phyloP scores from a whole-genome alignment of 2,888 invertebrate species.

The Endomychus coccineus region DNA sequence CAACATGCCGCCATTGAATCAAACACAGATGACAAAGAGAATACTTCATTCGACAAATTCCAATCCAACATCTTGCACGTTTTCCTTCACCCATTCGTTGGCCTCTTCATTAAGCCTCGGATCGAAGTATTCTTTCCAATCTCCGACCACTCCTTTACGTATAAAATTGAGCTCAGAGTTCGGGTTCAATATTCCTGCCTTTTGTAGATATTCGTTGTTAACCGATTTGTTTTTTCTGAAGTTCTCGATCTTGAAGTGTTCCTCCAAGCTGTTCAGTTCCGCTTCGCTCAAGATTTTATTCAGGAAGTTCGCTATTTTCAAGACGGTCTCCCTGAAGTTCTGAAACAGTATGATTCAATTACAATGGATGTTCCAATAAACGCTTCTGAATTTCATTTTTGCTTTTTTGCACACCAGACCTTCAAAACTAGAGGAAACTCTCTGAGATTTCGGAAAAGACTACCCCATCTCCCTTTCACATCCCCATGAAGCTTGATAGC shows the following conservation, averaged over 20 bases:
- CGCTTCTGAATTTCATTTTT: too few species aligned
- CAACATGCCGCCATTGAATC: too few species aligned
- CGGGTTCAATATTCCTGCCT: neutral
- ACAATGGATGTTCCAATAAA: too few species aligned
- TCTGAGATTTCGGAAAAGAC: too few species aligned
- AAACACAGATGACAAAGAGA: too few species aligned
- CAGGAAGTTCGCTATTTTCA: constrained; percentile 9
- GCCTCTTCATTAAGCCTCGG: constrained; percentile 2
- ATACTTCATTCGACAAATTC: constrained; percentile 3
- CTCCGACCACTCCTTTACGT: constrained; percentile 10
- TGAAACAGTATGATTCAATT: too few species aligned
- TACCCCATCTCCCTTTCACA: too few species aligned
- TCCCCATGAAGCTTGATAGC: too few species aligned
- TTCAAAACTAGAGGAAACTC: too few species aligned
- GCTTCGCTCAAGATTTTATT: constrained; percentile 43
- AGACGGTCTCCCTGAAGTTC: constrained; percentile 8
- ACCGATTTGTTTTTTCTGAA: constrained; percentile 76
- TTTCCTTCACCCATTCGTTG: constrained; percentile 5
- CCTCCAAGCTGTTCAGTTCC: constrained; percentile 52
- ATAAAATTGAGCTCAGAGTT: constrained; percentile 2
- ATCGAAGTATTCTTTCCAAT: constrained; percentile 9
- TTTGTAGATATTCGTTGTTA: constrained; percentile 50
- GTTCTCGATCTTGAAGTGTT: constrained; percentile 68
- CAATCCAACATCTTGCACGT: neutral
- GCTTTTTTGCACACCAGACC: too few species aligned